Conservation (phyloP, 2,888 invertebrate genomes). For the Oscheius myriophilus region DNA sequence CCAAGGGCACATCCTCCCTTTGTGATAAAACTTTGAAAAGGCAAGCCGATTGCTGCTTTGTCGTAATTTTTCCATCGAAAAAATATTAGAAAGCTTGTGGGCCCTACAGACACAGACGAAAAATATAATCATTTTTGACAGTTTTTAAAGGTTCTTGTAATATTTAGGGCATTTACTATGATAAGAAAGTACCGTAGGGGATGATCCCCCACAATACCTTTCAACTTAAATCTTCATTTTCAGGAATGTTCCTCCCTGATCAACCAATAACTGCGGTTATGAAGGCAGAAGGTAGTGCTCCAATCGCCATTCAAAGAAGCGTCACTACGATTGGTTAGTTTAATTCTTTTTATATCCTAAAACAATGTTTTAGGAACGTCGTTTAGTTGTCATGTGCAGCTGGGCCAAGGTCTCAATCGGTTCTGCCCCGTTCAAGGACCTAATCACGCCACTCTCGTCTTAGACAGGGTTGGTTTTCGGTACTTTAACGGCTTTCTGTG, state of each 20-base stretch:
- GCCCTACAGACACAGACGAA: too few relatives aligned
- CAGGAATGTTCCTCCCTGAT: conserved; percentile 26
- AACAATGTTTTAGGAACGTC: too few relatives aligned
- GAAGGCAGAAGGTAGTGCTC: conserved; percentile 23
- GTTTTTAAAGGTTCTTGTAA: too few relatives aligned
- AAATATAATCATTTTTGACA: too few relatives aligned
- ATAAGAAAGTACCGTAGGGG: too few relatives aligned
- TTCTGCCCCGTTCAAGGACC: conserved; percentile 24
- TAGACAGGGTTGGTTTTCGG: conserved; percentile 31
- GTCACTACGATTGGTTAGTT: conserved; percentile 17
- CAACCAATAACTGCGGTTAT: conserved; percentile 23
- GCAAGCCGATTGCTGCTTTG: too few relatives aligned
- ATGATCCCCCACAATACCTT: background rate
- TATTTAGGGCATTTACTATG: too few relatives aligned
- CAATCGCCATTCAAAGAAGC: conserved; percentile 29
- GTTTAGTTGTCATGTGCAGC: too few relatives aligned
- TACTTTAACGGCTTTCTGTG: too few relatives aligned
- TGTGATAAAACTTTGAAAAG: too few relatives aligned
- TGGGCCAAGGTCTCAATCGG: background rate
- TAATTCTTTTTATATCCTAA: background rate
- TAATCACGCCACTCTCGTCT: conserved; percentile 31
- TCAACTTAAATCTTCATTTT: background rate
- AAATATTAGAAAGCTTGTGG: background rate
- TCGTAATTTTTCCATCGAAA: too few relatives aligned
- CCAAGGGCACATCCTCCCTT: too few relatives aligned